phyloP scores from a whole-genome alignment of 2,113 vertebrate genomes.

The Cephalopterus ornatus region DNA sequence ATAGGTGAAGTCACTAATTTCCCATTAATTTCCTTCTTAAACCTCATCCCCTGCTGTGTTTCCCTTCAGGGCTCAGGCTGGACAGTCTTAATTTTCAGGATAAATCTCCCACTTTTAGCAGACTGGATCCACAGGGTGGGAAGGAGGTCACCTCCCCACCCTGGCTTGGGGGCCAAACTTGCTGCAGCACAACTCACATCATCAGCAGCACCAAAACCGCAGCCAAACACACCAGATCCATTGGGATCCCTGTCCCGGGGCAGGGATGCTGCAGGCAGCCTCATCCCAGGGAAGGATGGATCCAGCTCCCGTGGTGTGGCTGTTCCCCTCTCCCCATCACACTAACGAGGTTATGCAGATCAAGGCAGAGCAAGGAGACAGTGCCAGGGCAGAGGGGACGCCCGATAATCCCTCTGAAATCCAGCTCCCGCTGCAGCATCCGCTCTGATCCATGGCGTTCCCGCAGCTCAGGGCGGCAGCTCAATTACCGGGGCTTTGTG shows the following conservation, averaged over 20 bases:
- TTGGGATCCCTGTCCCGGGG: not conserved
- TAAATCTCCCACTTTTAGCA: not conserved
- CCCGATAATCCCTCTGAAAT: not conserved
- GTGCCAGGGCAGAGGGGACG: accelerated
- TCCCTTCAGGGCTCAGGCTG: not conserved
- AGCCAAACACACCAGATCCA: not conserved
- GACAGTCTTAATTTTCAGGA: not conserved
- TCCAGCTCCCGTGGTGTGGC: not conserved
- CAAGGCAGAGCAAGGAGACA: not conserved
- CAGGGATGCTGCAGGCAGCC: not conserved
- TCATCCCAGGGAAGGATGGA: not conserved
- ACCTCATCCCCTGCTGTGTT: accelerated
- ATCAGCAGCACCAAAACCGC: not conserved
- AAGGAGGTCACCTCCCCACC: not conserved
- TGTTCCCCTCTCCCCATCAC: not conserved
- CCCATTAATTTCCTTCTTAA: not conserved
- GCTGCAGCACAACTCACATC: not conserved
- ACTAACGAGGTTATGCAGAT: not conserved
- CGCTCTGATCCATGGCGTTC: accelerated
- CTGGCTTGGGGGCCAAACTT: not conserved
- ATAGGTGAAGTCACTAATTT: not conserved
- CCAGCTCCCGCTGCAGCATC: accelerated
- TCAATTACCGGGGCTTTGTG: not conserved
- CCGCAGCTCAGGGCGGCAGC: not conserved
- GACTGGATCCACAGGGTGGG: accelerated